Percentiles rank a stretch among this genome's conserved stretches.
phyloP scores from a whole-genome alignment of 2,113 vertebrate genomes.

The Aythya baeri region DNA sequence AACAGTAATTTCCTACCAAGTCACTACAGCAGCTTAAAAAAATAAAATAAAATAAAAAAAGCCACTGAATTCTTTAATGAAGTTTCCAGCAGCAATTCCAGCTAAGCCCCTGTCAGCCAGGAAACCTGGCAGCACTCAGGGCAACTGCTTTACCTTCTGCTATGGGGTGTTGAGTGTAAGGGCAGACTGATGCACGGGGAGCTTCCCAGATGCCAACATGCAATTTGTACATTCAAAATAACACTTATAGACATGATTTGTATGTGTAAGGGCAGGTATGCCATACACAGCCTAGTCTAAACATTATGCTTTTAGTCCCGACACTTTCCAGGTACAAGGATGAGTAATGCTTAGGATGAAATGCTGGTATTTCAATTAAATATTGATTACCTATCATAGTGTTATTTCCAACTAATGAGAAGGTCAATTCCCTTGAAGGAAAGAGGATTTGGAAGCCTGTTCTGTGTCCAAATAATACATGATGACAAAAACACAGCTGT shows the following conservation, averaged over 20 bases:
- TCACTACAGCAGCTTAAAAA: neutral
- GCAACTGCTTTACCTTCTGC: neutral
- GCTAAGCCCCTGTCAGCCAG: neutral
- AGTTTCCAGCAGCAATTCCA: neutral
- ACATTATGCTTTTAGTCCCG: constrained; percentile 18
- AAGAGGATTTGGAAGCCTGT: constrained; percentile 7
- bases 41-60: neutral
- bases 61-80: neutral
- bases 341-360: constrained; percentile 22
- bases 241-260: neutral
- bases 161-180: neutral
- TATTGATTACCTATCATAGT: constrained; percentile 58
- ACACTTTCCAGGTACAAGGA: neutral
- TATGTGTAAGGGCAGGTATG: neutral
- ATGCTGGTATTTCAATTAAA: constrained; percentile 35
- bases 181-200: neutral
- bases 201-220: neutral
- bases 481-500: neutral
- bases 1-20: neutral
- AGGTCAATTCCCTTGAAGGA: constrained; percentile 31
- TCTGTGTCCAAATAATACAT: constrained; percentile 4
- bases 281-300: neutral
- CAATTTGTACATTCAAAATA: neutral
- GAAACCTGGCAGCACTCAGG: neutral
- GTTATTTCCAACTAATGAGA: constrained; percentile 64